Evolutionary conservation across 37 sponge, comb jelly and placozoan species (phyloP), one percentile per base, ranked within the genome.

Genomic region (Oscarella lobularis): DNA sequence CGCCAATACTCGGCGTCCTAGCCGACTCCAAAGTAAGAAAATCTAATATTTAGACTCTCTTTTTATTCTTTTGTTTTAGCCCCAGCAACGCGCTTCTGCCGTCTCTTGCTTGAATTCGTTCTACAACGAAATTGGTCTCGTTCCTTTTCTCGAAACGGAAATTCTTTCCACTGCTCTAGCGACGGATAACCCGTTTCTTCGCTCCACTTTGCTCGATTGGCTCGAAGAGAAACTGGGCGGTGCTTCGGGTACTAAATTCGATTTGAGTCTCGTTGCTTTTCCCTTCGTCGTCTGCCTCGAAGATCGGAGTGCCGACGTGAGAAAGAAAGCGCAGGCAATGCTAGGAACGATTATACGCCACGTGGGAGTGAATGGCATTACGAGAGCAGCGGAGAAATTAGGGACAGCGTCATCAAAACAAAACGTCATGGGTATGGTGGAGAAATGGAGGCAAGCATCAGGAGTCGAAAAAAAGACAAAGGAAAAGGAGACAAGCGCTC

Each of bases 121-220:
- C 87, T 38, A 65, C 31, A 41, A 74, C 39, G 78, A 86, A 75
- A 3, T 83, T 1, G 41, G 41, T n/a, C 69, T 92, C 55, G 38
- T 35, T 37, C 72, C 80, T 36, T 40, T 92, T 36, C 74, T 89
- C 35, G 93, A 92, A 38, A 74, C 71, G 20, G 93, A 92, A 67
- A 39, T 86, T 34, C n/a, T 92, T 39, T 40, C 73, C 32, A 71
- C 76, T 0, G 87, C 87, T 29, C 82, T 92, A 6, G 72, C 75
- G 40, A 90, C 79, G 39, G 93, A 92, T 74, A 92, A 84, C 77
- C 93, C 93, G 20, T n/a, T n/a, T n/a, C n/a, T n/a, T n/a, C n/a
- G n/a, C n/a, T n/a, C n/a, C n/a, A n/a, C n/a, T n/a, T n/a, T 89
- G 2, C 66, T 87, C 34, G 71, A 65, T n/a, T 89, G 90, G 90